Conservation (phyloP, 1,140 invertebrate genomes). For the Cotesia vestalis region DNA sequence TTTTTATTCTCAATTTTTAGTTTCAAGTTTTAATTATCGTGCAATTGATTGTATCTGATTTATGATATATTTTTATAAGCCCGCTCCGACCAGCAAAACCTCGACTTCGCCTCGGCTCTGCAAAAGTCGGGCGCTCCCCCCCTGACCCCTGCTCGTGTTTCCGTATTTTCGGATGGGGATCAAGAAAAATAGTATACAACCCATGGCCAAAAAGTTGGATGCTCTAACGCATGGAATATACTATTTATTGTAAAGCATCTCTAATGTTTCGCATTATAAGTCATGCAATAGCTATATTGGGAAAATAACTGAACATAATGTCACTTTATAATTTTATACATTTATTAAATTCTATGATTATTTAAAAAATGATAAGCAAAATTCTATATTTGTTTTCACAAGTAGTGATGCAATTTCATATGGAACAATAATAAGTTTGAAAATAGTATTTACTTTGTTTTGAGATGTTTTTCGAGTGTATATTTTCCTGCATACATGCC, state of each 20-base stretch:
- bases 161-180: no score
- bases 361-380: not conserved
- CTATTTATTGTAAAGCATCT: no score
- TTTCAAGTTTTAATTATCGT: not conserved
- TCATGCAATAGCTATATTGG: no score
- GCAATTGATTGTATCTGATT: not conserved
- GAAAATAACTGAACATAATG: no score
- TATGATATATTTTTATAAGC: not conserved
- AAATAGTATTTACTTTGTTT: conserved; percentile 17
- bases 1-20: conserved; percentile 6
- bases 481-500: not conserved
- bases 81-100: not conserved
- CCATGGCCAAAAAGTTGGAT: no score
- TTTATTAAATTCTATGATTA: not conserved
- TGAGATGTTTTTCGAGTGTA: conserved; percentile 6
- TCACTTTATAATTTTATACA: no score
- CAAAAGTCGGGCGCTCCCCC: not conserved
- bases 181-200: no score
- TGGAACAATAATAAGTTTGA: not conserved
- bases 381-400: conserved; percentile 34
- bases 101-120: not conserved
- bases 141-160: not conserved
- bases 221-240: no score
- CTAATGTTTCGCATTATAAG: no score
- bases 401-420: conserved; percentile 39